Evolutionary conservation across 2,113 vertebrate species (phyloP).

Genomic region (Chinchilla lanigera): DNA sequence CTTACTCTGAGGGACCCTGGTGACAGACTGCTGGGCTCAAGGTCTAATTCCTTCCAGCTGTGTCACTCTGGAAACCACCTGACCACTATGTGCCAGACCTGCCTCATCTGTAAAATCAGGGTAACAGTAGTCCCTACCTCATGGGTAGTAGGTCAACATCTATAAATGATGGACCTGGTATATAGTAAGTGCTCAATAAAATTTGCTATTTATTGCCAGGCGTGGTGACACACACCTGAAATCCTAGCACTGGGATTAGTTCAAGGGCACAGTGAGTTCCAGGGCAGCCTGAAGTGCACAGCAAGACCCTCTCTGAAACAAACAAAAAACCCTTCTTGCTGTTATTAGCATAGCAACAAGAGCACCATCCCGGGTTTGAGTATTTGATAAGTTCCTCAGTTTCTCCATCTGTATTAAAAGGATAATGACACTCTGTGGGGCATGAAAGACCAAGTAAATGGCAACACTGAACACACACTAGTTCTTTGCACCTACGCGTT

Average conservation of each 20-base stretch:
- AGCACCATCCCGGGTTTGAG: not conserved
- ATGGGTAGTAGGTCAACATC: not conserved
- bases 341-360: not conserved
- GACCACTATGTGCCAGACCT: not conserved
- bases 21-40: not conserved
- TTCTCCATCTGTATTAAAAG: not conserved
- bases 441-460: not conserved
- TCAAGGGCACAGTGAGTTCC: not conserved
- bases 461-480: not conserved
- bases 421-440: not conserved
- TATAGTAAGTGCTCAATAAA: not conserved
- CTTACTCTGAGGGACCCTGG: not conserved
- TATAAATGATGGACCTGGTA: not conserved
- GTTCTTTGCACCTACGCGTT: not conserved
- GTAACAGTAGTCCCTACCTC: not conserved
- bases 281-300: not conserved
- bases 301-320: not conserved
- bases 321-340: not conserved
- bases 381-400: not conserved
- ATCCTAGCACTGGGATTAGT: not conserved
- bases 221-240: not conserved
- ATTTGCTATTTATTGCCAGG: not conserved
- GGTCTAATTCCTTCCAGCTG: not conserved
- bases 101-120: not conserved
- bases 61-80: not conserved